Percentiles rank a stretch among this genome's conserved stretches.
phyloP scores from a whole-genome alignment of 1,140 invertebrate species.

The Drosophila miranda region DNA sequence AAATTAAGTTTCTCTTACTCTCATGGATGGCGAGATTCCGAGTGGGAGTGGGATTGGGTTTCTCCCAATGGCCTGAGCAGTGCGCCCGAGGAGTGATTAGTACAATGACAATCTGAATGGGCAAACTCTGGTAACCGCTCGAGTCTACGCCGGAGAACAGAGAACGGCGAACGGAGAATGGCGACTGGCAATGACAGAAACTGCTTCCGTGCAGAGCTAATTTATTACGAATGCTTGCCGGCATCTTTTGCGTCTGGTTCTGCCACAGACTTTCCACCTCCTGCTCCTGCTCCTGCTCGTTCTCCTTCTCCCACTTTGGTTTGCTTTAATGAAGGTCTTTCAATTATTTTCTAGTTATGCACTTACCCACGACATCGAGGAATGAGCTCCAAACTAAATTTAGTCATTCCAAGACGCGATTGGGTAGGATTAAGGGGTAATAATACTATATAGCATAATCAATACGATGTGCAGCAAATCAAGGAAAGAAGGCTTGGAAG shows the following conservation, averaged over 20 bases:
- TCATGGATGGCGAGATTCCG: slow-evolving; percentile 18
- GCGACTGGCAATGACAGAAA: slow-evolving; percentile 53
- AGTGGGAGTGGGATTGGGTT: slow-evolving; percentile 7
- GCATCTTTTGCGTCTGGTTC: slow-evolving; percentile 32
- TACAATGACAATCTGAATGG: slow-evolving; percentile 58
- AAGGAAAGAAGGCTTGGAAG: too few relatives aligned
- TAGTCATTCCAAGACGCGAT: slow-evolving; percentile 20
- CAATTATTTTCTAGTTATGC: slow-evolving; percentile 50
- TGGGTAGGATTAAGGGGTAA: neutral
- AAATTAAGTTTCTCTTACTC: slow-evolving; percentile 69
- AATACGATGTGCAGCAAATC: neutral
- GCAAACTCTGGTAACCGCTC: slow-evolving; percentile 46
- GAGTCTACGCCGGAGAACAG: slow-evolving; percentile 11
- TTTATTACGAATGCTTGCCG: slow-evolving; percentile 50
- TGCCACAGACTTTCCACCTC: too few relatives aligned
- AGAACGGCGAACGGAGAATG: slow-evolving; percentile 18
- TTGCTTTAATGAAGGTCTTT: slow-evolving; percentile 47
- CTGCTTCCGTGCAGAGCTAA: slow-evolving; percentile 56
- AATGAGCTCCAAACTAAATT: slow-evolving; percentile 46
- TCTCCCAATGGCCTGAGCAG: too few relatives aligned
- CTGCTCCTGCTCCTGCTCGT: neutral
- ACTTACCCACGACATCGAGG: slow-evolving; percentile 30
- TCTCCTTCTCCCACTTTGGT: slow-evolving; percentile 16
- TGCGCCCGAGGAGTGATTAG: slow-evolving; percentile 46
- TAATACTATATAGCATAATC: slow-evolving; percentile 9